Evolutionary conservation across 2,113 vertebrate genomes (phyloP), one percentile per base, ranked within the genome.

Genomic region (Gallinago jamesoni): DNA sequence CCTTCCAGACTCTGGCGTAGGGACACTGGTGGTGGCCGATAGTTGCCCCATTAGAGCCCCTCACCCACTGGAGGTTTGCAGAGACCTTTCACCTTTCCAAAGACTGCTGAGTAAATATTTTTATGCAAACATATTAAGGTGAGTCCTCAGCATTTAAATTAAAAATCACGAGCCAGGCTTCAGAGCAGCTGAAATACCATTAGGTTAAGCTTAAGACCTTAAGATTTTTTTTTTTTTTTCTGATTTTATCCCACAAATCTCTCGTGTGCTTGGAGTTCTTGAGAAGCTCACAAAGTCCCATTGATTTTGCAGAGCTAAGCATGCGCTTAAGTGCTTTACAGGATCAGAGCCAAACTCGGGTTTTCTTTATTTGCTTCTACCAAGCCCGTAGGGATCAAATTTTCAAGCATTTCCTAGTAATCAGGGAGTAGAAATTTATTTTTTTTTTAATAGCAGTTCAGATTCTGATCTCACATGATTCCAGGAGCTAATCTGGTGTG

Each of bases 221-320:
- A 50, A 50, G 90, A 10, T 67, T 35, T 43, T 67, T 90, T 27
- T 41, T 37, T 52, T 47, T 90, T 89, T 69, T 22, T 43, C 67
- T 41, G 9, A 57, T 88, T 53, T 83, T 85, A 94, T 96, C 85
- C 67, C n/a, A 83, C 90, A 96, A 85, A 85, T 94, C 90, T 96
- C 90, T 88, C 1, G 0, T 64, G 53, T 90, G 87, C 55, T 80
- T 83, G 70, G 74, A 87, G 87, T 80, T 93, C 78, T 93, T 77
- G 27, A 33, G 89, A 64, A 93, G 82, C 74, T 91, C 74, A 85
- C 57, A 6, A 41, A 79, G 70, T 80, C 59, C 75, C 93, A 91
- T 83, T 93, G 89, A 93, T 96, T 95, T 76, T 87, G 37, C 89
- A 73, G 45, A 90, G 67, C 75, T 87, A 85, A 87, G 74, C 76